Percentiles rank a stretch among this genome's conserved stretches.
Evolutionary conservation across 2,888 invertebrate species (phyloP).

Genomic region (Caenorhabditis imperialis): DNA sequence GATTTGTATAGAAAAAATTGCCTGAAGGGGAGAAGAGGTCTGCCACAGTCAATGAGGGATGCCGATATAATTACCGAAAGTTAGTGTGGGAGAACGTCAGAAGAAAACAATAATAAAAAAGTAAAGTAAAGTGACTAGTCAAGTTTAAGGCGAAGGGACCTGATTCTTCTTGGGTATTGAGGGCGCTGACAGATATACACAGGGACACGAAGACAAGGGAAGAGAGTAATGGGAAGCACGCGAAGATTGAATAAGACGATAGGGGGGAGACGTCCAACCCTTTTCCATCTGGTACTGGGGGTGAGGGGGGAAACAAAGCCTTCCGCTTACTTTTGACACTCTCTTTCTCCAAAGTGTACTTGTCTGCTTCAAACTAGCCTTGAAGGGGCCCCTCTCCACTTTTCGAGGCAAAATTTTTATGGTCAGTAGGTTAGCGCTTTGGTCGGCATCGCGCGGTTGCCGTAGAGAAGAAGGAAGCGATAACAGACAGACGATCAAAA

Average conservation of each 20-base stretch:
- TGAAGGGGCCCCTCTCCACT: constrained; percentile 13
- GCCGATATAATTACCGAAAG: constrained; percentile 51
- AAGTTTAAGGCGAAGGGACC: too few species aligned
- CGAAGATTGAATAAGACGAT: constrained; percentile 53
- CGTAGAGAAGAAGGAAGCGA: constrained; percentile 3
- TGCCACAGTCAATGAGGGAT: constrained; percentile 36
- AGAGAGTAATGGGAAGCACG: constrained; percentile 48
- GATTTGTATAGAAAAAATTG: too few species aligned
- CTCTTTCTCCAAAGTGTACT: constrained; percentile 41
- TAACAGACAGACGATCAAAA: constrained; percentile 17
- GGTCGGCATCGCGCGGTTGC: constrained; percentile 3
- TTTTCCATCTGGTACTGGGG: constrained; percentile 42
- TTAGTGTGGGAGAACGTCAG: constrained; percentile 20
- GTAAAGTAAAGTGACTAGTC: too few species aligned
- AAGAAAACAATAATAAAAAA: too few species aligned
- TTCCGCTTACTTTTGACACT: constrained; percentile 49
- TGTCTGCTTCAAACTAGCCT: constrained; percentile 29
- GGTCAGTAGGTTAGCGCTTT: constrained; percentile 49
- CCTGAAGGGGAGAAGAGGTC: not conserved
- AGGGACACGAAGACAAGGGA: constrained; percentile 35
- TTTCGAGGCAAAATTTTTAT: constrained; percentile 39
- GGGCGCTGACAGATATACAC: constrained; percentile 25
- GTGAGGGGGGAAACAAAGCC: constrained; percentile 50
- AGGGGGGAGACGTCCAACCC: constrained; percentile 31
- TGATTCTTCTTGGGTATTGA: not conserved